Conservation (phyloP, 2,888 invertebrate species). For the Boloria euphrosyne region DNA sequence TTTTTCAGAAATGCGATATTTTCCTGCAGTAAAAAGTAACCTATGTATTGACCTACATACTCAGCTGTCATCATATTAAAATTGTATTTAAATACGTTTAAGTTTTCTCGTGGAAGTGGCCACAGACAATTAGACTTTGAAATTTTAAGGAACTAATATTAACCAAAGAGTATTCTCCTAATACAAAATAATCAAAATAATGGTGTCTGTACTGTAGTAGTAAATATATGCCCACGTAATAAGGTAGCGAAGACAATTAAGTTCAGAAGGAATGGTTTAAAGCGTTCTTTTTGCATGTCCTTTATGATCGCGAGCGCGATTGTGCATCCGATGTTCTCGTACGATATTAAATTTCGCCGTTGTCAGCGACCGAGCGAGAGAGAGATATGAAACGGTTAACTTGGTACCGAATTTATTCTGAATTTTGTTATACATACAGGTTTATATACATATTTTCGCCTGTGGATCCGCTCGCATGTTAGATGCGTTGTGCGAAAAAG, state of each 20-base stretch:
- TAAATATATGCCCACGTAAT: constrained; percentile 12
- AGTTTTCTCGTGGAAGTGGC: too few species aligned
- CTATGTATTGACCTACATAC: too few species aligned
- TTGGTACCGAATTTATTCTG: constrained; percentile 4
- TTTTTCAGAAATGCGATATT: too few species aligned
- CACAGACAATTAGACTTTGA: too few species aligned
- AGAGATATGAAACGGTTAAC: constrained; percentile 3
- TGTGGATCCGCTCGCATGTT: too few species aligned
- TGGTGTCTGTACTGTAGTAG: constrained; percentile 6
- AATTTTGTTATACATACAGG: neutral
- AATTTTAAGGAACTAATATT: too few species aligned
- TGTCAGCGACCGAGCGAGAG: constrained; percentile 1
- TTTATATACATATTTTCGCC: too few species aligned
- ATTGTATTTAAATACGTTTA: too few species aligned
- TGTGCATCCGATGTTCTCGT: constrained; percentile 6
- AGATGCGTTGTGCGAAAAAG: too few species aligned
- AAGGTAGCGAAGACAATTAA: constrained; percentile 22
- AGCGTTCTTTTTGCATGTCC: neutral
- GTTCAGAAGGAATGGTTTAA: constrained; percentile 3
- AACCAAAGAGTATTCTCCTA: too few species aligned
- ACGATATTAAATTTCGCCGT: constrained; percentile 17
- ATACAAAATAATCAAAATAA: neutral
- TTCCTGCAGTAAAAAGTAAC: too few species aligned
- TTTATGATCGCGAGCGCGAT: constrained; percentile 10
- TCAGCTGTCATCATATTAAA: too few species aligned